phyloP scores from a whole-genome alignment of 92 coral and sea anemone genomes.

The Epizoanthus ramosus region DNA sequence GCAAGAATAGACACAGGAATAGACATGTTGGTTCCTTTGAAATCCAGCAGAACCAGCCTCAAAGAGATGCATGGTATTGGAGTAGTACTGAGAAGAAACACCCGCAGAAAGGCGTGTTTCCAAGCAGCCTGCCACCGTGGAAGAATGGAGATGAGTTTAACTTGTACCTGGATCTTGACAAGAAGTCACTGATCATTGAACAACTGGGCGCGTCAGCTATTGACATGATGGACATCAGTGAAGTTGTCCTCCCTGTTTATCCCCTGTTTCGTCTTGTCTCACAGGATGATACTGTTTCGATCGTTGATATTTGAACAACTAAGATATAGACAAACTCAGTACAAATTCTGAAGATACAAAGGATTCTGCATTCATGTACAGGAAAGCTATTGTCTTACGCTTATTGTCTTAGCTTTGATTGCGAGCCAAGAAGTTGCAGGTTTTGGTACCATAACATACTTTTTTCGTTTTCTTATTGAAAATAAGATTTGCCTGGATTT shows the following conservation, averaged over 20 bases:
- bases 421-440: too few species aligned
- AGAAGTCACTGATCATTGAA: slow-evolving; percentile 9
- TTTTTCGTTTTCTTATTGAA: too few species aligned
- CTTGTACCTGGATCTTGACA: slow-evolving; percentile 10
- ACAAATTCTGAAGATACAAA: too few species aligned
- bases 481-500: too few species aligned
- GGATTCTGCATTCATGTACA: too few species aligned
- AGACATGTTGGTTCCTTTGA: neutral
- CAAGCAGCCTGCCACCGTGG: neutral
- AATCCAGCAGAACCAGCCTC: neutral
- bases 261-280: slow-evolving; percentile 11
- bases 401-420: too few species aligned
- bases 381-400: too few species aligned
- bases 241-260: neutral
- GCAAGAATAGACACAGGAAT: too few species aligned
- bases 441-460: too few species aligned
- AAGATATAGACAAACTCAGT: too few species aligned
- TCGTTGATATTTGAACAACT: neutral
- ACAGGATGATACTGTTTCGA: neutral
- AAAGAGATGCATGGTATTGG: neutral
- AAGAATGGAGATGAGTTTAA: neutral
- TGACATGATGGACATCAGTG: slow-evolving; percentile 5
- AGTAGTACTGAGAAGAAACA: neutral
- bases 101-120: neutral
- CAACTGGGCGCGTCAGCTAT: neutral